Evolutionary conservation across 1,140 invertebrate species (phyloP).

Genomic region (Drosophila nebulosa): DNA sequence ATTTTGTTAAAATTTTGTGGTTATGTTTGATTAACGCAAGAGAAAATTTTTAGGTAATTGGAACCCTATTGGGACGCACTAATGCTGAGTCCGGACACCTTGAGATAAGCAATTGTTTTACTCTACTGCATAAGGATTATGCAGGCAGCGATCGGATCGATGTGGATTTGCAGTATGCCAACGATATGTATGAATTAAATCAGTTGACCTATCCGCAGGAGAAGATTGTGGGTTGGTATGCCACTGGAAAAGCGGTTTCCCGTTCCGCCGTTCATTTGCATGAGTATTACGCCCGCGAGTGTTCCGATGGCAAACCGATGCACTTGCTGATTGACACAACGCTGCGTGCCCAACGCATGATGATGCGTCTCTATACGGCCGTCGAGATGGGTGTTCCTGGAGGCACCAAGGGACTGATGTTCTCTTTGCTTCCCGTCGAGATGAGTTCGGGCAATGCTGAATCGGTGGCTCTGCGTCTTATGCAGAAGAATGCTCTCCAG

Average conservation of each 20-base stretch:
- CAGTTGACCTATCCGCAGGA: constrained; percentile 51
- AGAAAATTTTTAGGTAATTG: constrained; percentile 25
- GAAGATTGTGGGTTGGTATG: constrained; percentile 57
- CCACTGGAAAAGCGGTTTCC: constrained; percentile 44
- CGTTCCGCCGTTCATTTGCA: constrained; percentile 30
- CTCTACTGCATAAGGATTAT: constrained; percentile 47
- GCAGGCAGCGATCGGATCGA: constrained; percentile 26
- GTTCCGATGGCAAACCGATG: constrained; percentile 37
- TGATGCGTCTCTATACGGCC: constrained; percentile 41
- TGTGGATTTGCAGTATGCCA: constrained; percentile 45
- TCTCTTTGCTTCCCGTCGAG: constrained; percentile 46
- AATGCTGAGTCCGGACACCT: constrained; percentile 28
- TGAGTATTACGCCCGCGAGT: constrained; percentile 42
- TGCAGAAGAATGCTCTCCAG: constrained; percentile 36
- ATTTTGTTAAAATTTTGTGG: background rate
- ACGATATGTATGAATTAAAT: constrained; percentile 52
- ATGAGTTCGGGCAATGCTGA: constrained; percentile 20
- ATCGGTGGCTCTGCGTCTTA: constrained; percentile 31
- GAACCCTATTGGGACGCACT: constrained; percentile 47
- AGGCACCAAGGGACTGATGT: constrained; percentile 53
- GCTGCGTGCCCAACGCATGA: constrained; percentile 26
- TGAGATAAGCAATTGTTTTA: constrained; percentile 55
- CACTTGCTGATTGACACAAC: constrained; percentile 52
- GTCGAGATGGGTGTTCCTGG: constrained; percentile 54
- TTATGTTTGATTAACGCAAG: too few relatives aligned